A percentile compares a stretch with the other conserved stretches of the same genome.
These are phyloP conservation scores for Erythrocercus mccallii DNA, from an alignment of 2,113 vertebrate genomes.

Conservation along the genomic window DNA sequence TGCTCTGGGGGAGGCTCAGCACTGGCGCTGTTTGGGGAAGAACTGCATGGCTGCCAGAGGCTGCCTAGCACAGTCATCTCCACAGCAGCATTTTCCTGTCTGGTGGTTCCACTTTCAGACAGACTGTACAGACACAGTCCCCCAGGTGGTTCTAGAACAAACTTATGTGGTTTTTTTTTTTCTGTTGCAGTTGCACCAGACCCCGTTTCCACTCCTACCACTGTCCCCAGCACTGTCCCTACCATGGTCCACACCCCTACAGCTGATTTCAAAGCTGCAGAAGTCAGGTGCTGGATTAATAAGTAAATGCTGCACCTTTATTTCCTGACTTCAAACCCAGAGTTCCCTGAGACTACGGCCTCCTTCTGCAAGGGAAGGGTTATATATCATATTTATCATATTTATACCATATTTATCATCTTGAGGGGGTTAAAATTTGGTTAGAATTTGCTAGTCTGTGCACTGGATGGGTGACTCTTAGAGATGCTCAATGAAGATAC, in stretches of 20 bases:
- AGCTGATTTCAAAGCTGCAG: background rate
- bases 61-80: background rate
- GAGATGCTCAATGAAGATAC: background rate
- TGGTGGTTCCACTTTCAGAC: background rate
- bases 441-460: background rate
- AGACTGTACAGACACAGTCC: rapidly evolving
- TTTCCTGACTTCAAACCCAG: background rate
- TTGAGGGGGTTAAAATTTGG: background rate
- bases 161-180: background rate
- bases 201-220: background rate
- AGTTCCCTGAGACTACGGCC: background rate
- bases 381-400: rapidly evolving
- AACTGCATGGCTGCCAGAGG: background rate
- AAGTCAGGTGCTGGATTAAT: background rate
- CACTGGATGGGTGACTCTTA: background rate
- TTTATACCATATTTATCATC: no score
- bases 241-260: background rate
- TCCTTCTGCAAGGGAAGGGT: background rate
- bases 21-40: background rate
- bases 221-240: background rate
- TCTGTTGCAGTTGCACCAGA: background rate
- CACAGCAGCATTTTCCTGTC: background rate
- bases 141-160: rapidly evolving
- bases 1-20: background rate
- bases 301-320: background rate